Evolutionary conservation across 2,113 vertebrate species (phyloP).

Genomic region (Pelobates fuscus): DNA sequence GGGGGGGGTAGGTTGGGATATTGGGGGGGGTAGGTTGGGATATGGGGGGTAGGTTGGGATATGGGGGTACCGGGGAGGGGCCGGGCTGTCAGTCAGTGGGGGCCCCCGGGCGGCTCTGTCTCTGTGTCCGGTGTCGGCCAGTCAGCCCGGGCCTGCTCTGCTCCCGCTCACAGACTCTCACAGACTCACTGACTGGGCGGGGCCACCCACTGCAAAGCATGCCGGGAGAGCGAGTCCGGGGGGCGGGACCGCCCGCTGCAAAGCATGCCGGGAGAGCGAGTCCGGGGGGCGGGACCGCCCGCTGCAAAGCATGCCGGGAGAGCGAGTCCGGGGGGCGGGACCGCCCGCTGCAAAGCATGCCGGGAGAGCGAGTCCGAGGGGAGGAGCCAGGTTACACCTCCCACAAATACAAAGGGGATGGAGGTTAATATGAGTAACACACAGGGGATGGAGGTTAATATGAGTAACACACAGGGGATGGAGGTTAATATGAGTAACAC

Average conservation of each 20-base stretch:
- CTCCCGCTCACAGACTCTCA: not conserved
- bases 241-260: not conserved
- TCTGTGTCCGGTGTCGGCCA: not conserved
- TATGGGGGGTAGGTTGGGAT: not conserved
- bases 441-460: too few relatives aligned
- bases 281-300: not conserved
- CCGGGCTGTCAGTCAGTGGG: too few relatives aligned
- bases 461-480: too few relatives aligned
- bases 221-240: not conserved
- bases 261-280: not conserved
- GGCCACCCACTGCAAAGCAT: not conserved
- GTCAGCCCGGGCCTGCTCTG: not conserved
- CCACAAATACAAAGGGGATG: not conserved
- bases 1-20: constrained; percentile 56
- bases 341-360: not conserved
- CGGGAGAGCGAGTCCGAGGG: not conserved
- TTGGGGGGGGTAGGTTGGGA: constrained; percentile 43
- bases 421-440: too few relatives aligned
- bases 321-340: not conserved
- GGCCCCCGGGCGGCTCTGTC: too few relatives aligned
- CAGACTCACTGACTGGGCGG: constrained; percentile 7
- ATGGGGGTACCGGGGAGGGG: too few relatives aligned
- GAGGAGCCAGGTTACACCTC: not conserved
- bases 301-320: not conserved
- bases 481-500: too few relatives aligned